A percentile compares a stretch with the other conserved stretches of the same genome.
phyloP scores from a whole-genome alignment of 2,888 invertebrate genomes.

The Napeogenes sylphis region DNA sequence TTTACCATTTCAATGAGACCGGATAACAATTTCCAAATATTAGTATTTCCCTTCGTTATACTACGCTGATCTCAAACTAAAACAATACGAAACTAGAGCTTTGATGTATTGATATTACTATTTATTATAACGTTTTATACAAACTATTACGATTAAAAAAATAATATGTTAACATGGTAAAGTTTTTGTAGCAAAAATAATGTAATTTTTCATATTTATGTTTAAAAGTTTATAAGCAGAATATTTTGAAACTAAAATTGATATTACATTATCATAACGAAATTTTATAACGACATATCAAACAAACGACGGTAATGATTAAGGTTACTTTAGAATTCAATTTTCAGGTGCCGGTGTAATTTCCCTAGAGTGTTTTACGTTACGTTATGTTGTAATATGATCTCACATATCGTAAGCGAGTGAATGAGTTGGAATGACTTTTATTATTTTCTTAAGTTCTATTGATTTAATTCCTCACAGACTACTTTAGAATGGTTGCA shows the following conservation, averaged over 20 bases:
- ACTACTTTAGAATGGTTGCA: no score
- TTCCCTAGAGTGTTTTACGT: conserved; percentile 36
- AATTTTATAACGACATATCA: not conserved
- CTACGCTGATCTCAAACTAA: conserved; percentile 30
- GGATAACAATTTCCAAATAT: conserved; percentile 39
- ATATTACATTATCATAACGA: not conserved
- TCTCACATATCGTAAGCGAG: conserved; percentile 1
- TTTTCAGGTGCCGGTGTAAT: conserved; percentile 36
- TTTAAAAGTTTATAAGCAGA: no score
- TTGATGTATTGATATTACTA: not conserved
- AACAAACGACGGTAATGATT: conserved; percentile 15
- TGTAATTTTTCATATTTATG: no score
- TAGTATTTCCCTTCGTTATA: conserved; percentile 32
- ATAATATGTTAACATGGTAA: no score
- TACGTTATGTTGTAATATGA: conserved; percentile 24
- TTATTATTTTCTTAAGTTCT: no score
- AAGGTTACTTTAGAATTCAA: conserved; percentile 40
- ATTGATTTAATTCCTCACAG: no score
- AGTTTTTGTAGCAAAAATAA: no score
- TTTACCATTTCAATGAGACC: conserved; percentile 13
- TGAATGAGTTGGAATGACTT: no score
- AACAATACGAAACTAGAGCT: conserved; percentile 24
- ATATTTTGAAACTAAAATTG: no score
- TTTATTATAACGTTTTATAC: no score
- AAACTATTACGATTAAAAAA: no score